Evolutionary conservation across 35 echinoderm and acorn worm species (phyloP), one percentile per base, ranked within the genome.

Genomic region (Anneissia japonica): DNA sequence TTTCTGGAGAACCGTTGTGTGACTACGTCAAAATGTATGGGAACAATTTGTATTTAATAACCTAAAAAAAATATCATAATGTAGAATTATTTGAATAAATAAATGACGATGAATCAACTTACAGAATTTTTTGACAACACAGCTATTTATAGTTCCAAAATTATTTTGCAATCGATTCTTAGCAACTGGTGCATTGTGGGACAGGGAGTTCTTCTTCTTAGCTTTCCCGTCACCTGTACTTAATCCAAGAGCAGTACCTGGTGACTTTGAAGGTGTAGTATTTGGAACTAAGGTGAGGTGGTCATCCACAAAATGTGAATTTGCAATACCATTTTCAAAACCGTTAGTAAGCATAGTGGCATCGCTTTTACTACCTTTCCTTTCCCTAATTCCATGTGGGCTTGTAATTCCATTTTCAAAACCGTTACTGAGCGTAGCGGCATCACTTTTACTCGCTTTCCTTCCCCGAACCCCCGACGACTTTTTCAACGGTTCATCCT

Each of bases 401-500:
- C n/a, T n/a, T n/a, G n/a, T n/a, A n/a, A n/a, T n/a, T n/a, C n/a
- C n/a, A 26, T 64, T 64, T 23, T 12, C 19, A 64, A 64, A 9
- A 84, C 74, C 74, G 35, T 43, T 13, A 77, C 29, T 23, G 17
- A 30, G 35, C 23, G 33, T 7, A 13, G 36, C 30, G 34, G 33
- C 39, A 32, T 76, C 38, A 37, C 55, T 72, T 12, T 46, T 39
- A 56, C 82, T 82, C 36, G n/a, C 43, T 72, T 84, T 84, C 4
- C 35, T 51, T 87, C 76, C 90, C 80, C 84, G 74, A 34, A 74
- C 75, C 32, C 81, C 40, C 17, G 85, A 40, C 39, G 86, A 79
- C 36, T 55, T 81, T 73, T 74, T 64, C 26, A 81, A 77, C 9
- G 80, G 37, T 14, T 91, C 89, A 74, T 97, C 87, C 77, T 86